Percentiles rank a stretch among this genome's conserved stretches.
Evolutionary conservation across 2,888 invertebrate species (phyloP).

Genomic region (Reticulitermes lucifugus): DNA sequence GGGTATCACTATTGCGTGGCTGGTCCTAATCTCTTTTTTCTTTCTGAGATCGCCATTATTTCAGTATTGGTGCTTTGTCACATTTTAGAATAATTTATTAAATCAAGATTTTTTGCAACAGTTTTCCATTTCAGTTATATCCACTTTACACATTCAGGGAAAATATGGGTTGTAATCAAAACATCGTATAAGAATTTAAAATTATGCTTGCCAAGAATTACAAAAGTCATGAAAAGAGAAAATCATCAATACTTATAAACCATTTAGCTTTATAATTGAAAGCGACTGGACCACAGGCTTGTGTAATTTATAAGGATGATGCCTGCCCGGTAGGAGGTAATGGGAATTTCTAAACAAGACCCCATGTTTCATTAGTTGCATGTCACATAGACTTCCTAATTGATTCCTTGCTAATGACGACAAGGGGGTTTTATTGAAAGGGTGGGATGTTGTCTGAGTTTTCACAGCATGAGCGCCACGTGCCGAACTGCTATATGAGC

Average conservation of each 20-base stretch:
- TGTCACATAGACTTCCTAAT: conserved; percentile 48
- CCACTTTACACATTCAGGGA: no score
- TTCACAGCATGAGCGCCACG: conserved; percentile 29
- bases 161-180: no score
- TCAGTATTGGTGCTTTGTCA: no score
- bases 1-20: no score
- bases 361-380: conserved; percentile 49
- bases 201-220: no score
- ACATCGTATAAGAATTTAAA: no score
- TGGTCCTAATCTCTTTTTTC: no score
- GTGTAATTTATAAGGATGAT: conserved; percentile 41
- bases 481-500: conserved; percentile 29
- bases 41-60: no score
- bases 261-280: conserved; percentile 3
- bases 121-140: no score
- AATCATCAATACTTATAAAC: not conserved
- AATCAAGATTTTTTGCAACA: no score
- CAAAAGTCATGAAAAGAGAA: no score
- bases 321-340: conserved; percentile 29
- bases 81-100: no score
- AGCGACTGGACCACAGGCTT: conserved; percentile 13
- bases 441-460: conserved; percentile 8
- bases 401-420: conserved; percentile 53
- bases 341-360: conserved; percentile 39
- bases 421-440: conserved; percentile 5